Conservation (phyloP, 1,140 invertebrate species). For the Solen grandis region DNA sequence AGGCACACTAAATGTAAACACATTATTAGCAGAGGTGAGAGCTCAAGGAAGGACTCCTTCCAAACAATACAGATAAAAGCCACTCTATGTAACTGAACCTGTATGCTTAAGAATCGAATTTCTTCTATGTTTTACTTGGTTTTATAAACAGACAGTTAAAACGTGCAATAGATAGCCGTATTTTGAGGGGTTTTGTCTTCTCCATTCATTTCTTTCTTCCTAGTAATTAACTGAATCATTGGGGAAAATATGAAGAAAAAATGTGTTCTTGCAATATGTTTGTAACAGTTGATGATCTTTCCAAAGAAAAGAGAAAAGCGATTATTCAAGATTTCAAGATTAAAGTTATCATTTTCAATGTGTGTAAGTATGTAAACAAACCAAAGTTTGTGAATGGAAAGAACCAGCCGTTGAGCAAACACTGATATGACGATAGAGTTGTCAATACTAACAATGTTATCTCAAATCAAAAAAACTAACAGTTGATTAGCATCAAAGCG, state of each 20-base stretch:
- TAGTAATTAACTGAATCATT: not conserved
- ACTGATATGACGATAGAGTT: not conserved
- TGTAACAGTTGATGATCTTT: not conserved
- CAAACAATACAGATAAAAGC: not conserved
- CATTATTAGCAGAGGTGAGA: not conserved
- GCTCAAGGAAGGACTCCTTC: not conserved
- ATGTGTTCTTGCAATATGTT: too few relatives aligned
- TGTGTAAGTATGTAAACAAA: not conserved
- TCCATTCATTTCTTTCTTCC: too few relatives aligned
- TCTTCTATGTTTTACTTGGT: not conserved
- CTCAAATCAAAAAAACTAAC: not conserved
- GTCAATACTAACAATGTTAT: not conserved
- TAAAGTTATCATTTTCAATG: not conserved
- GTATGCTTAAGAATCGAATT: not conserved
- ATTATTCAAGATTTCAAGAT: not conserved
- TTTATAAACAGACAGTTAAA: not conserved
- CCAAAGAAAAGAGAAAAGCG: not conserved
- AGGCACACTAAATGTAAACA: not conserved
- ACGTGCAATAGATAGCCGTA: not conserved
- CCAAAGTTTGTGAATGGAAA: not conserved
- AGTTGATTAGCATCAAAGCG: not conserved
- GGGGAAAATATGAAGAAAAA: too few relatives aligned
- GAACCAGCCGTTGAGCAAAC: not conserved
- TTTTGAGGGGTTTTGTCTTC: not conserved
- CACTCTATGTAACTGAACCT: not conserved